phyloP scores from a whole-genome alignment of 2,888 invertebrate species.

The Lasioglossum leucozonium region DNA sequence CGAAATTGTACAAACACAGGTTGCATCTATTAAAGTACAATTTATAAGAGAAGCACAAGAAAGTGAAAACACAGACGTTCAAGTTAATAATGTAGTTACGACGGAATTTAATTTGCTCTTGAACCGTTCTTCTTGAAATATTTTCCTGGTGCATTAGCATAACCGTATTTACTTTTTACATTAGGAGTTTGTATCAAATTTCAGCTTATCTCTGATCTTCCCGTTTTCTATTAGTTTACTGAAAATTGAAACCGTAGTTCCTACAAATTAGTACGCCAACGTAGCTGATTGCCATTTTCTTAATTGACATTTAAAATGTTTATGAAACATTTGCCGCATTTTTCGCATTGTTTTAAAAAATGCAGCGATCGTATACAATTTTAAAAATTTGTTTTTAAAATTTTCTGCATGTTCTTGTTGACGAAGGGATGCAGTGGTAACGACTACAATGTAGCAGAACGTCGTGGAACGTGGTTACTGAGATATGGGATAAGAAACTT shows the following conservation, averaged over 20 bases:
- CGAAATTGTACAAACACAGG: neutral
- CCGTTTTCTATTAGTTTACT: neutral
- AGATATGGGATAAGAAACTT: neutral
- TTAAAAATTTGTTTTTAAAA: too few species aligned
- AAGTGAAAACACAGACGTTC: neutral
- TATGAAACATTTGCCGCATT: too few species aligned
- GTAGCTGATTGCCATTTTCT: neutral
- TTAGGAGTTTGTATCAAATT: neutral
- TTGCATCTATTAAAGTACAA: neutral
- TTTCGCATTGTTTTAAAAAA: too few species aligned
- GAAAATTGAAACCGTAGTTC: neutral
- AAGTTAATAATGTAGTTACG: slow-evolving; percentile 4
- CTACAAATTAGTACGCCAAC: neutral
- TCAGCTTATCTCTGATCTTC: neutral
- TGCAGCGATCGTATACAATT: too few species aligned
- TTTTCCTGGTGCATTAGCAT: slow-evolving; percentile 8
- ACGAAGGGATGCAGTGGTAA: too few species aligned
- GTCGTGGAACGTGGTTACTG: neutral
- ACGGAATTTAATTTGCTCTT: neutral
- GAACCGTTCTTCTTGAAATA: slow-evolving; percentile 9
- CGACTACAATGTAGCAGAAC: neutral
- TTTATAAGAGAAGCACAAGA: neutral
- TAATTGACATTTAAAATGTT: neutral
- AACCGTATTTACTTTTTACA: slow-evolving; percentile 1
- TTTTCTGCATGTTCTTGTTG: neutral